Base-by-base conservation (phyloP, 2,888 invertebrate genomes). In the Neoitamus cyanurus region DNA sequence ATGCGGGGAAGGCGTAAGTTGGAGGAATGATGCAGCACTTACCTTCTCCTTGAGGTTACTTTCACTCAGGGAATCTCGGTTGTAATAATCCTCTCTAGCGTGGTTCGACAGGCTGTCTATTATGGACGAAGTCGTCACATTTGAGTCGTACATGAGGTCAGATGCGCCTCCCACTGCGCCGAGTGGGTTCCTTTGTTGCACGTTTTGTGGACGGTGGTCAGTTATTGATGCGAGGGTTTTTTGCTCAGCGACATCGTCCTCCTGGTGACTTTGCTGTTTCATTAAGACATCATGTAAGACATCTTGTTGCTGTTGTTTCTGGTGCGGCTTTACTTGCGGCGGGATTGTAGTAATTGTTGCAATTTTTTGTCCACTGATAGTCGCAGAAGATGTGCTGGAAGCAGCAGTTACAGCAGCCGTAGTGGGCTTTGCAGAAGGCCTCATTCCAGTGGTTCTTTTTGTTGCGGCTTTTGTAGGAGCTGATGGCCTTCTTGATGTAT, bases 31-130 rank as follows among this genome's bases (percentile, higher is more conserved):
- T 25, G 70, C 11, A 31, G 15, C 31, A 80, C 80, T 80, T 58
- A 80, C 80, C 80, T 80, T 80, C 42, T 80, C 58, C 68, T 80
- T 80, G 25, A 30, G 48, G 34, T 15, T 80, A 80, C 80, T 80
- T 80, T 80, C 80, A 80, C 80, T 80, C 80, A 80, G 30, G 58
- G 80, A 68, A 58, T 48, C 58, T 34, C 58, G 48, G 80, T 90
- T 89, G 87, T 90, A 91, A 87, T 90, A 90, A 88, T 91, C 91
- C 85, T 91, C 90, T 84, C 91, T 90, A 85, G 91, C 89, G 86
- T 90, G 89, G 88, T 90, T 90, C 25, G 87, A 85, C 80, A 91
- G 88, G 87, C 90, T 91, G 87, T 91, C 91, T 87, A 91, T 91
- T 86, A 91, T 89, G 46, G 91, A 90, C 82, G 91, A 90, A 70